Evolutionary conservation across 2,888 invertebrate species (phyloP).

Genomic region (Troglohyphantes excavatus): DNA sequence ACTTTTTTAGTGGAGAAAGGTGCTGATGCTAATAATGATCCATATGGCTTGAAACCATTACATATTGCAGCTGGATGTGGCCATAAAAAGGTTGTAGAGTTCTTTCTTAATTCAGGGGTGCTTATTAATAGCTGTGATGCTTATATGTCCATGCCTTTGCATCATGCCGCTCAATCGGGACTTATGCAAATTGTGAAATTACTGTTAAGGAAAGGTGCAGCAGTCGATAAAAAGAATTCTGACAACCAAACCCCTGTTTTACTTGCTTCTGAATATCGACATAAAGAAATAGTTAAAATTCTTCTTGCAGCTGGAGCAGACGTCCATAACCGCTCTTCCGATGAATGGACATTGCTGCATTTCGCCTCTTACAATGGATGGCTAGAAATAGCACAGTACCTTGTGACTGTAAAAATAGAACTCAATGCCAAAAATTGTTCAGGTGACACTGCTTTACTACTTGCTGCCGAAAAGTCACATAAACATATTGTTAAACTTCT

Average conservation of each 20-base stretch:
- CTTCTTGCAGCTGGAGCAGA: background rate
- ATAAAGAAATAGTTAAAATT: background rate
- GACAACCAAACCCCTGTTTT: slow-evolving; percentile 92
- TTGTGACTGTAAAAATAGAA: background rate
- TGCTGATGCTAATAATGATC: no score
- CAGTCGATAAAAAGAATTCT: slow-evolving; percentile 90
- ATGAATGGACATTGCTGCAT: background rate
- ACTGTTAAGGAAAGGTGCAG: slow-evolving; percentile 90
- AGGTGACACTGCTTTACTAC: slow-evolving; percentile 9
- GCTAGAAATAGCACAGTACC: background rate
- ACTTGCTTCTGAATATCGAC: slow-evolving; percentile 88
- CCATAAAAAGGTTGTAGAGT: no score
- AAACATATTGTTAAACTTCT: background rate
- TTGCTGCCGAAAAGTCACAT: background rate
- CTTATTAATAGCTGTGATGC: no score
- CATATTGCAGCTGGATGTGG: no score
- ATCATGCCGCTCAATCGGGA: background rate
- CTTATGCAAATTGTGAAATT: slow-evolving; percentile 86
- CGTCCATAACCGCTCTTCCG: background rate
- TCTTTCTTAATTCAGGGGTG: no score
- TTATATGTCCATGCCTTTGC: no score
- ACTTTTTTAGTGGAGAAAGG: no score
- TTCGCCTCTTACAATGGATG: background rate
- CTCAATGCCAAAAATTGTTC: background rate
- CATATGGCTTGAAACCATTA: no score